These are phyloP conservation scores for Phataginus tricuspis DNA, from an alignment of 2,797 vertebrate species.

Conservation along the genomic window DNA sequence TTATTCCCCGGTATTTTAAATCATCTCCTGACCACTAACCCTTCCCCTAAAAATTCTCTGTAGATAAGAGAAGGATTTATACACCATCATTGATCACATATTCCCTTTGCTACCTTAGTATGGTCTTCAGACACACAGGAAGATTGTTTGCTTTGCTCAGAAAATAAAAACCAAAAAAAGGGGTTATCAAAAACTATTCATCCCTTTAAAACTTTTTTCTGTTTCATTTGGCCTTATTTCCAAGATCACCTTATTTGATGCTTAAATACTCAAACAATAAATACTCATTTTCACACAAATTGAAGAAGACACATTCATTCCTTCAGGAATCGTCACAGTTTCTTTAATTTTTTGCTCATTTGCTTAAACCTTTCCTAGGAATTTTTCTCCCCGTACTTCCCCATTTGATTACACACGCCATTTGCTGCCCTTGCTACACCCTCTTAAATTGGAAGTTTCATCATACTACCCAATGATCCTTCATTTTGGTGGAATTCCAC, in stretches of 20 bases:
- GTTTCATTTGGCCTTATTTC: background rate
- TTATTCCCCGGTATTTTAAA: background rate
- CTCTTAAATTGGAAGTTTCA: slow-evolving; percentile 34
- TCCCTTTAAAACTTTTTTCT: background rate
- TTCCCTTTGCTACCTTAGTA: background rate
- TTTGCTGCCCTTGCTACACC: background rate
- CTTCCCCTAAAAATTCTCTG: background rate
- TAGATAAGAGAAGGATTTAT: background rate
- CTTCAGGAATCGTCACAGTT: background rate
- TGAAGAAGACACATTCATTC: background rate
- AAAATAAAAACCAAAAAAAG: slow-evolving; percentile 10
- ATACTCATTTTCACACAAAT: background rate
- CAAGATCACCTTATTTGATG: slow-evolving; percentile 35
- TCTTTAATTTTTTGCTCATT: slow-evolving; percentile 23
- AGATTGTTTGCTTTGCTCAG: background rate
- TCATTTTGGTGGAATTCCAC: slow-evolving; percentile 37
- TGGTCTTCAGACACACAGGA: background rate
- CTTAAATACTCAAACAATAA: slow-evolving; percentile 41
- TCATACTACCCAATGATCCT: background rate
- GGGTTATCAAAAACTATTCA: background rate
- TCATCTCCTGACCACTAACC: background rate
- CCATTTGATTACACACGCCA: background rate
- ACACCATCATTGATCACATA: background rate
- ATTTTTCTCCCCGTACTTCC: background rate
- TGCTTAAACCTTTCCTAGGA: slow-evolving; percentile 4